Evolutionary conservation across 2,888 invertebrate species (phyloP), one percentile per base, ranked within the genome.

Genomic region (Spialia ferax): DNA sequence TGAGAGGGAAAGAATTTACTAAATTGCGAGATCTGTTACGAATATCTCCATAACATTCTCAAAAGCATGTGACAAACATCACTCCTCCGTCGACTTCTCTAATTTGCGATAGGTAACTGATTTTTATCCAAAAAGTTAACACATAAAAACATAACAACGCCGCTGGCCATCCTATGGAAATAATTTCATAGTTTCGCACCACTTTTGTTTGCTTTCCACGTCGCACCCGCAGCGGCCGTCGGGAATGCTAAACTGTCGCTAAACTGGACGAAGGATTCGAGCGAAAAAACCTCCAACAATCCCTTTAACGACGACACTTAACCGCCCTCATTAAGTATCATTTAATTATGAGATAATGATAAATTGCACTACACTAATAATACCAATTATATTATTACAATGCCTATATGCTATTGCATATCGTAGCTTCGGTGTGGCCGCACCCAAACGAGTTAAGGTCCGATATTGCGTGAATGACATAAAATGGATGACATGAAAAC

Each of bases 171-270:
- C 32, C 52, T n/a, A 60, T 35, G 52, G 29, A 66, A 66, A 66
- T 60, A 66, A 65, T 54, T 52, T 26, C 42, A 59, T 52, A 85
- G 82, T 84, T 84, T 86, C 79, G 82, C 83, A 81, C 83, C 79
- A 85, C 83, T 86, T 88, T 86, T 87, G 85, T 90, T 87, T 87
- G 85, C 83, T 78, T 83, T 80, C 83, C 85, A 85, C 83, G 85
- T 86, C 77, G 78, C 78, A 75, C 74, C 74, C 70, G 76, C 76
- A 75, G 77, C 76, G 77, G 75, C 75, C 78, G 80, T 79, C 73
- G 75, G 79, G 83, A 87, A 86, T 86, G 79, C 79, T 74, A 81
- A 82, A 82, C 77, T 79, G 78, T 74, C 73, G 70, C 77, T 76
- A 73, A 72, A 69, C 70, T 71, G 69, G 62, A 69, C 59, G 64